These are phyloP conservation scores for Pardosa pseudoannulata DNA, from an alignment of 2,888 invertebrate species.

Conservation along the genomic window DNA sequence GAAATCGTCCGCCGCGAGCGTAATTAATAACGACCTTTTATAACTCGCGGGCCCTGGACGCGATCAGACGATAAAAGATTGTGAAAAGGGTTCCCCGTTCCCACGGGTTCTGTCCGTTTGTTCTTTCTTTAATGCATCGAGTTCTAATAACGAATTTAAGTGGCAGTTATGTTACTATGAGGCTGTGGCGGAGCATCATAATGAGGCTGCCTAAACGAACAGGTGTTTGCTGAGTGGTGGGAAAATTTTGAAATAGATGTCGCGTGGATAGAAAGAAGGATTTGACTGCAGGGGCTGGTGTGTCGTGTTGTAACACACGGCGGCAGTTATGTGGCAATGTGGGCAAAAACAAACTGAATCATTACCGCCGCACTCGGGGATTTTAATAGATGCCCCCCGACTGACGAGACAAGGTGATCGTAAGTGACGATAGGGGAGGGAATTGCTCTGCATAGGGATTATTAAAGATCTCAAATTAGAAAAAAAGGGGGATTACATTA, in stretches of 20 bases:
- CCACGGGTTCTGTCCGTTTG: slow-evolving; percentile 2
- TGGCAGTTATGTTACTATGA: slow-evolving; percentile 6
- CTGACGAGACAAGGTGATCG: no score
- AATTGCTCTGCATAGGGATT: no score
- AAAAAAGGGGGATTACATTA: no score
- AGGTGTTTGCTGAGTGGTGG: not conserved
- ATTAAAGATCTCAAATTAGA: no score
- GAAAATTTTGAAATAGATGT: slow-evolving; percentile 19
- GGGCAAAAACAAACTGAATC: not conserved
- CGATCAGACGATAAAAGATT: slow-evolving; percentile 12
- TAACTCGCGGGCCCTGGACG: not conserved
- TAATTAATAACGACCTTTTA: slow-evolving; percentile 14
- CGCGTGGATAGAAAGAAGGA: not conserved
- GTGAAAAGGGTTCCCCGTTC: slow-evolving; percentile 3
- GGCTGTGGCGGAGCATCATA: not conserved
- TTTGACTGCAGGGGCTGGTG: not conserved
- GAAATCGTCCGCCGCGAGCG: not conserved
- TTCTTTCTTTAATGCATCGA: slow-evolving; percentile 5
- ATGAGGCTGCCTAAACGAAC: not conserved
- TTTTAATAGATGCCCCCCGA: no score
- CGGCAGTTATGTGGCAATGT: not conserved
- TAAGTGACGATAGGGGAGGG: no score
- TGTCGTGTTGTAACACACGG: not conserved
- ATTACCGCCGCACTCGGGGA: no score
- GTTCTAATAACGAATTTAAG: slow-evolving; percentile 13